phyloP scores from a whole-genome alignment of 1,140 invertebrate genomes.

The Gonioctena quinquepunctata region DNA sequence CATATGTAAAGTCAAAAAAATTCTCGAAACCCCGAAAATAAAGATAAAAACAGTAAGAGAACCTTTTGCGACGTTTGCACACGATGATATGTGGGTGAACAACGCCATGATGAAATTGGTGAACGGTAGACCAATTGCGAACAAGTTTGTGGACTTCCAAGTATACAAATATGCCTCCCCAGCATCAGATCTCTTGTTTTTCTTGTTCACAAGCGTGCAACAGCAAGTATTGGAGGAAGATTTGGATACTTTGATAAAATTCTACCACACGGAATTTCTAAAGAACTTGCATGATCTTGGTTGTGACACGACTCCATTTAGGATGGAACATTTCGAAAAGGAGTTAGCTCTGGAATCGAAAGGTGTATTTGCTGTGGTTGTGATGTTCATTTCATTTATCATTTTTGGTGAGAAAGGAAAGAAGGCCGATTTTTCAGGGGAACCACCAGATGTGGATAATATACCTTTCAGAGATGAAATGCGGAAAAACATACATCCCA shows the following conservation, averaged over 20 bases:
- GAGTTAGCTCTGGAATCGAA: constrained; percentile 7
- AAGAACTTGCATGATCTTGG: constrained; percentile 17
- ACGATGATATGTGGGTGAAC: constrained; percentile 67
- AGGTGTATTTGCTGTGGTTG: background rate
- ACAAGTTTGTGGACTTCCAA: constrained; percentile 69
- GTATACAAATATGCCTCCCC: constrained; percentile 58
- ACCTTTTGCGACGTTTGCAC: constrained; percentile 59
- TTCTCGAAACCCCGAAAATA: constrained; percentile 4
- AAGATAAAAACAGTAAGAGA: constrained; percentile 30
- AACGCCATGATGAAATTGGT: constrained; percentile 59
- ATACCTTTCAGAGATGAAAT: background rate
- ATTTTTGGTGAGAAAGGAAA: constrained; percentile 16
- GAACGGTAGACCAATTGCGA: constrained; percentile 49
- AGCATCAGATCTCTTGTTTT: constrained; percentile 60
- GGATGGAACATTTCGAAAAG: constrained; percentile 5
- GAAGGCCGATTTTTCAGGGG: background rate
- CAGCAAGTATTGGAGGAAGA: constrained; percentile 46
- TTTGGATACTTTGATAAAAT: constrained; percentile 54
- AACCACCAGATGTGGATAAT: background rate
- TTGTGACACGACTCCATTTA: constrained; percentile 8
- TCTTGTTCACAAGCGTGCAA: constrained; percentile 59
- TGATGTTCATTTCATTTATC: background rate
- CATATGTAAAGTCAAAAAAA: constrained; percentile 7
- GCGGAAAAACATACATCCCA: background rate
- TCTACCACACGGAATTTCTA: constrained; percentile 54